phyloP scores from a whole-genome alignment of 2,113 vertebrate species.

The Ardeotis arabs region DNA sequence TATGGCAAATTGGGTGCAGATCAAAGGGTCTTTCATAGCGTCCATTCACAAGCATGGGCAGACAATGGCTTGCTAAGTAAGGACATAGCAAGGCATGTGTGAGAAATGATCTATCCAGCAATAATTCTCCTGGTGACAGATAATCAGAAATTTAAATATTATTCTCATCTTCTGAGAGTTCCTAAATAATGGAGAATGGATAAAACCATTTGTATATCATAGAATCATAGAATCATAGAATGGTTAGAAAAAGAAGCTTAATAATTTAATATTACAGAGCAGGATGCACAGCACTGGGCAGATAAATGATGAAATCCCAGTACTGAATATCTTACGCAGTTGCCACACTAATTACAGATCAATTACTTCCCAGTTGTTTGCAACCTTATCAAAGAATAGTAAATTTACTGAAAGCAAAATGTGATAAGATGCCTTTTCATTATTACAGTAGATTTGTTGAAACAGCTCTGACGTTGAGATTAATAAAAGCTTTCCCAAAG shows the following conservation, averaged over 20 bases:
- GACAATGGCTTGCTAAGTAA: conserved; percentile 58
- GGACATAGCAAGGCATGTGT: conserved; percentile 62
- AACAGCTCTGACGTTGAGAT: conserved; percentile 73
- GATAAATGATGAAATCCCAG: conserved; percentile 73
- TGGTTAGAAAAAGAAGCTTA: conserved; percentile 71
- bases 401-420: conserved; percentile 78
- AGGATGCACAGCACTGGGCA: conserved; percentile 58
- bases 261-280: conserved; percentile 72
- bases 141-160: conserved; percentile 78
- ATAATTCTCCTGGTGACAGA: conserved; percentile 61
- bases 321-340: conserved; percentile 63
- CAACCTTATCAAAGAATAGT: conserved; percentile 79
- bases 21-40: conserved; percentile 44
- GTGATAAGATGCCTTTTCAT: conserved; percentile 80
- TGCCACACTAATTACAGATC: conserved; percentile 82
- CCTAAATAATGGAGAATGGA: conserved; percentile 72
- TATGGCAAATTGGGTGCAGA: conserved; percentile 64
- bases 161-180: conserved; percentile 70
- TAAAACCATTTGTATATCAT: conserved; percentile 76
- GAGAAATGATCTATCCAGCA: conserved; percentile 65
- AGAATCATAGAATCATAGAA: too few relatives aligned
- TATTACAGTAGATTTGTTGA: conserved; percentile 79
- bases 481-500: conserved; percentile 73
- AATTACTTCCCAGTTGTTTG: conserved; percentile 81
- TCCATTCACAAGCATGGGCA: conserved; percentile 47